Evolutionary conservation across 2,113 vertebrate genomes (phyloP), one percentile per base, ranked within the genome.

Genomic region (Brachionichthys hirsutus): DNA sequence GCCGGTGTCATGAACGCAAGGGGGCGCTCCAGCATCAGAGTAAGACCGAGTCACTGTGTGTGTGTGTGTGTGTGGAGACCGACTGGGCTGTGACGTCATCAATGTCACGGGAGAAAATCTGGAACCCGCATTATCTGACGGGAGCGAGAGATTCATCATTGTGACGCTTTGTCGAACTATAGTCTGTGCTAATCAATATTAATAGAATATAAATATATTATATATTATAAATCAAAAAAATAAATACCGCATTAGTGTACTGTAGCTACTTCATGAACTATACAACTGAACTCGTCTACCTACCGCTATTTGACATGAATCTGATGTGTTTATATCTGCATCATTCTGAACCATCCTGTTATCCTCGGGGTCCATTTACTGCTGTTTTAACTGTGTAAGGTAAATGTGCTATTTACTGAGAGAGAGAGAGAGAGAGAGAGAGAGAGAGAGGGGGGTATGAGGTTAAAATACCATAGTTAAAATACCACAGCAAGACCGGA

Each of bases 371-470:
- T n/a, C n/a, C n/a, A n/a, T n/a, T n/a, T n/a, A n/a, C n/a, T n/a
- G n/a, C n/a, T n/a, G n/a, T n/a, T n/a, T n/a, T n/a, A n/a, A n/a
- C 36, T 38, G 36, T 12, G 12, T 9, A 12, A 10, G 12, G 9
- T 38, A 18, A 73, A 58, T 48, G 45, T 65, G 66, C 55, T 55
- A 56, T 62, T 60, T 67, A 34, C 60, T 73, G 70, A 68, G 78
- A 69, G 68, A 73, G 70, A 65, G 62, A 62, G 71, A 72, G 69
- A 72, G 61, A 56, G 75, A 70, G 60, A 51, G 62, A 72, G 62
- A 47, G 64, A 62, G 62, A 58, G 76, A 60, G 65, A 70, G 75
- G 51, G 76, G 80, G 87, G 77, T 43, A 47, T 73, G 62, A 68
- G 48, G 74, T 86, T 67, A 84, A 81, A 70, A 22, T n/a, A n/a